Base-by-base conservation (phyloP, 2,113 vertebrate genomes). In the Suncus etruscus region DNA sequence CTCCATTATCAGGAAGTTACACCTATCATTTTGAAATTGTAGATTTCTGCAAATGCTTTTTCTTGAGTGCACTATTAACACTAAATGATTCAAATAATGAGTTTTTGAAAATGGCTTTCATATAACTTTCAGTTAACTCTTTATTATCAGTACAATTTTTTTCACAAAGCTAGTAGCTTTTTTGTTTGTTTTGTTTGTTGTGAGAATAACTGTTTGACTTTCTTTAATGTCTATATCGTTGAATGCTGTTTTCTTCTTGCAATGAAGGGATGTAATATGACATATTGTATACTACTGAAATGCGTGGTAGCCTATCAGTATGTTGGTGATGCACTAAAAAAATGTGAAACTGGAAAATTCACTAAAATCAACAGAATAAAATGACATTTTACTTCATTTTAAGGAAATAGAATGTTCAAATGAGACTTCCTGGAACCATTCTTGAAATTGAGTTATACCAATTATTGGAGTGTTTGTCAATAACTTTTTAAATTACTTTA, bases 401-500 rank as follows among this genome's bases (percentile, higher is more conserved):
- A 78, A 25, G 22, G 1, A 29, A 79, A 25, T 69, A n/a, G 32
- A 66, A 91, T 75, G 54, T 7, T 82, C 75, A 85, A 91, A 79
- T 90, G 27, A 27, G 8, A 61, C 39, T 93, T 84, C 50, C 70
- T 81, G 12, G 3, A 75, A 63, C 27, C 83, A 48, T 72, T 29
- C 32, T 48, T 78, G 1, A 48, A 89, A 47, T 31, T 91, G 54
- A 75, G 14, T 70, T 85, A 76, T 80, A 77, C 14, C 70, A 32
- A 70, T 32, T n/a, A 61, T 89, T 87, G 12, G 50, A 77, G 90
- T 93, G 48, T 94, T 95, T 95, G 48, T n/a, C 58, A 54, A 14
- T 16, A 81, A 70, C n/a, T 86, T 32, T 85, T 20, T 70, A 91
- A 87, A 92, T 8, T 50, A 94, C 84, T 86, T 91, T 80, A 31